A percentile compares a stretch with the other conserved stretches of the same genome.
Conservation (phyloP, 2,888 invertebrate genomes). For the Sipha maydis region DNA sequence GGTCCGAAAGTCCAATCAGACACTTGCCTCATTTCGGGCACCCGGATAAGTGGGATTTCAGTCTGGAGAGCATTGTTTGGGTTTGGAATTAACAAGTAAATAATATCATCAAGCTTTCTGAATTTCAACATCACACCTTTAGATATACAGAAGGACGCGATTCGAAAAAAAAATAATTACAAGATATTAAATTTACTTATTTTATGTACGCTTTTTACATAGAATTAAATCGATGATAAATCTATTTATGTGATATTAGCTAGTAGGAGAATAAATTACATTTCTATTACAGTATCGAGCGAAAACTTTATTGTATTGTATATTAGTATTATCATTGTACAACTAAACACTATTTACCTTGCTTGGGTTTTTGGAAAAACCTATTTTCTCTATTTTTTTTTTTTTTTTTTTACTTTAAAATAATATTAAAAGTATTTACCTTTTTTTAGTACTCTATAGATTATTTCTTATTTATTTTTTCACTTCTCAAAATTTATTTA, state of each 20-base stretch:
- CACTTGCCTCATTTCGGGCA: constrained; percentile 76
- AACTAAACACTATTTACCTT: background rate
- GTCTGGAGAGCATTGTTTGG: constrained; percentile 68
- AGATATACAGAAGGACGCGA: background rate
- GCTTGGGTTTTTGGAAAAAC: background rate
- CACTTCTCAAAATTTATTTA: background rate
- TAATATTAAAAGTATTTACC: background rate
- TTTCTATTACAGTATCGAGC: background rate
- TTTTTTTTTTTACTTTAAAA: background rate
- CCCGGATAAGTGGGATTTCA: constrained; percentile 80
- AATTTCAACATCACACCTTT: background rate
- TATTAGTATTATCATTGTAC: background rate
- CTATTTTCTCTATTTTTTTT: background rate
- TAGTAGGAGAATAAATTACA: background rate
- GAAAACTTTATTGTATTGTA: background rate
- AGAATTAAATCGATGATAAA: background rate
- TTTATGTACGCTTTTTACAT: background rate
- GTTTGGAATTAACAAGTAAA: constrained; percentile 63
- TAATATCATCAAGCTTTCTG: background rate
- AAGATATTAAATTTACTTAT: background rate
- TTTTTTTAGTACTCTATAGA: constrained; percentile 29
- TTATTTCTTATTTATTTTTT: constrained; percentile 25
- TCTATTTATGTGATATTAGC: constrained; percentile 1
- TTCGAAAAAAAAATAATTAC: background rate
- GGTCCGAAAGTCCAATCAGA: constrained; percentile 77